Percentiles rank a stretch among this genome's conserved stretches.
Conservation (phyloP, 1,140 invertebrate species). For the Sesamia nonagrioides region DNA sequence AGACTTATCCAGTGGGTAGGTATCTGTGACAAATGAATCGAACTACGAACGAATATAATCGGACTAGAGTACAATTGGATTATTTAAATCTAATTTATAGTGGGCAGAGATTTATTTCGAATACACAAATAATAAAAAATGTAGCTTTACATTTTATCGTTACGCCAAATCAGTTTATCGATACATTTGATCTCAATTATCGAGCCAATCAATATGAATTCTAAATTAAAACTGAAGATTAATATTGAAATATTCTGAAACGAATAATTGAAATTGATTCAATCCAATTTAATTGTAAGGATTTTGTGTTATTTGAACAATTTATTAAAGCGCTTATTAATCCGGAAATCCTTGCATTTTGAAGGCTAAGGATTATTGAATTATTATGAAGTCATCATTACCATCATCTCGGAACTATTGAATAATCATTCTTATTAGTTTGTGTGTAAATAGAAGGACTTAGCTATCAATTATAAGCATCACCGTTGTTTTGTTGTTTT, state of each 20-base stretch:
- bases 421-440: not conserved
- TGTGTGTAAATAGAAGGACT: not conserved
- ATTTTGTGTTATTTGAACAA: not conserved
- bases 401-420: not conserved
- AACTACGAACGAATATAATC: no score
- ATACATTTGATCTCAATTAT: constrained; percentile 59
- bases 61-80: constrained; percentile 64
- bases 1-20: not conserved
- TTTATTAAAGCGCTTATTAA: constrained; percentile 10
- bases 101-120: constrained; percentile 61
- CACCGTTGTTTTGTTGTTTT: no score
- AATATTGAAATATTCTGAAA: constrained; percentile 49
- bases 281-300: constrained; percentile 5
- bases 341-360: constrained; percentile 30
- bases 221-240: constrained; percentile 50
- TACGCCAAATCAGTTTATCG: constrained; percentile 60
- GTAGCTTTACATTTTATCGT: constrained; percentile 30
- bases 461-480: no score
- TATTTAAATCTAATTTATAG: constrained; percentile 69
- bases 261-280: constrained; percentile 40
- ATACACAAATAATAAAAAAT: constrained; percentile 8
- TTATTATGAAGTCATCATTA: constrained; percentile 17
- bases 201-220: constrained; percentile 53
- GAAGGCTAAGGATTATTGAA: constrained; percentile 14
- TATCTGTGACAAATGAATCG: no score